These are phyloP conservation scores for Nestor notabilis DNA, from an alignment of 2,113 vertebrate species.

Conservation along the genomic window DNA sequence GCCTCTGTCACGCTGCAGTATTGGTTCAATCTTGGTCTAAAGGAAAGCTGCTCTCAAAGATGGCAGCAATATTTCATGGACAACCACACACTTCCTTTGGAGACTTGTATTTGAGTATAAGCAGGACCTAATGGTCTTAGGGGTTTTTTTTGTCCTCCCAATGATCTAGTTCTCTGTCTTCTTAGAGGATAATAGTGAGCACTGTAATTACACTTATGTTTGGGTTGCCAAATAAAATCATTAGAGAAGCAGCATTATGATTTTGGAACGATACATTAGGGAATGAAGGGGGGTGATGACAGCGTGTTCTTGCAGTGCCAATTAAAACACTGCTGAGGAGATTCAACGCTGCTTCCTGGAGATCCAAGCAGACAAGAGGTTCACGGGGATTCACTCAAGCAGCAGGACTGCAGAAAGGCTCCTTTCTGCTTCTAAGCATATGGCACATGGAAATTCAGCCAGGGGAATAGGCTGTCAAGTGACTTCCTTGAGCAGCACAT, in stretches of 20 bases:
- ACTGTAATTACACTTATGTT: neutral
- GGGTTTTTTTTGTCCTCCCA: neutral
- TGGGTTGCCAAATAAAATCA: slow-evolving; percentile 43
- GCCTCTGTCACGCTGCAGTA: neutral
- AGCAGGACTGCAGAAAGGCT: neutral
- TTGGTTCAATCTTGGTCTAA: neutral
- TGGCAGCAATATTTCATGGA: neutral
- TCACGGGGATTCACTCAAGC: neutral
- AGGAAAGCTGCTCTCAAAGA: neutral
- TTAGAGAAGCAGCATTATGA: slow-evolving; percentile 34
- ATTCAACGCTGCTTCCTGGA: neutral
- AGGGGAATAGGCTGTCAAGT: neutral
- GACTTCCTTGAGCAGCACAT: neutral
- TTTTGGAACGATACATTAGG: slow-evolving; percentile 25
- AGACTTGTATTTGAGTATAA: neutral
- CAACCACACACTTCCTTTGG: neutral
- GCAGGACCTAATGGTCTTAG: neutral
- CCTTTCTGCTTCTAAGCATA: neutral
- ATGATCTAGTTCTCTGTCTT: neutral
- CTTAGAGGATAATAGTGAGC: neutral
- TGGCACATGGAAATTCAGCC: neutral
- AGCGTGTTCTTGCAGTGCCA: neutral
- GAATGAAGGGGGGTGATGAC: slow-evolving; percentile 25
- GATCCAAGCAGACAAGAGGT: neutral
- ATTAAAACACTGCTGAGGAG: slow-evolving; percentile 30